These are phyloP conservation scores for Petrocephalus schoutedeni DNA, from an alignment of 2,797 vertebrate genomes.

Conservation along the genomic window DNA sequence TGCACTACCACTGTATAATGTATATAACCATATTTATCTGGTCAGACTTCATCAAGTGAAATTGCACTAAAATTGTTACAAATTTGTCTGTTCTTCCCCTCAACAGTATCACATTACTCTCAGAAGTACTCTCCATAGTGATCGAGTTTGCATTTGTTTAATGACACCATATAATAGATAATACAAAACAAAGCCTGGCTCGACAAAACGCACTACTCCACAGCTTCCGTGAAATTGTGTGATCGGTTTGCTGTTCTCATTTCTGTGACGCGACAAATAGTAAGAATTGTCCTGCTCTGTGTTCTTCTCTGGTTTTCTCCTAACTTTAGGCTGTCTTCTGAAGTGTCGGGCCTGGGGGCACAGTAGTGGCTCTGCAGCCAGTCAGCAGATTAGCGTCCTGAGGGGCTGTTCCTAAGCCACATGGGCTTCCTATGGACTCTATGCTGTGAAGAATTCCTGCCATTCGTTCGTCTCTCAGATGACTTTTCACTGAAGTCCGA, in stretches of 20 bases:
- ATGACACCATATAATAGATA: neutral
- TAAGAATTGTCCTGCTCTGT: conserved; percentile 14
- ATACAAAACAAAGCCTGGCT: neutral
- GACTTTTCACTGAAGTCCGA: neutral
- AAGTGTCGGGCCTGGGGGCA: conserved; percentile 13
- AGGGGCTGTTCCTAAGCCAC: conserved; percentile 5
- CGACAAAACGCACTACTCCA: neutral
- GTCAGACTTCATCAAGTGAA: neutral
- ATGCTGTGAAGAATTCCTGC: neutral
- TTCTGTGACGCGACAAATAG: neutral
- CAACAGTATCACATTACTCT: neutral
- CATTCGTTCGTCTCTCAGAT: neutral
- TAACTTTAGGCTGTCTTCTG: conserved; percentile 20
- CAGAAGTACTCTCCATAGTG: neutral
- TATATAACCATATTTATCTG: conserved; percentile 9
- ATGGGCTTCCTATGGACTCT: conserved; percentile 9
- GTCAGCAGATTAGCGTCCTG: neutral
- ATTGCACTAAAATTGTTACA: neutral
- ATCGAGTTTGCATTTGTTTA: neutral
- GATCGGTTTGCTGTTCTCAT: neutral
- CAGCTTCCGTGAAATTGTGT: neutral
- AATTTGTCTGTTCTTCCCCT: neutral
- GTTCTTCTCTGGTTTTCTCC: conserved; percentile 7
- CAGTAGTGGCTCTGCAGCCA: neutral
- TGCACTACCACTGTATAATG: neutral